phyloP scores from a whole-genome alignment of 2,113 vertebrate genomes.

The Raja brachyura region DNA sequence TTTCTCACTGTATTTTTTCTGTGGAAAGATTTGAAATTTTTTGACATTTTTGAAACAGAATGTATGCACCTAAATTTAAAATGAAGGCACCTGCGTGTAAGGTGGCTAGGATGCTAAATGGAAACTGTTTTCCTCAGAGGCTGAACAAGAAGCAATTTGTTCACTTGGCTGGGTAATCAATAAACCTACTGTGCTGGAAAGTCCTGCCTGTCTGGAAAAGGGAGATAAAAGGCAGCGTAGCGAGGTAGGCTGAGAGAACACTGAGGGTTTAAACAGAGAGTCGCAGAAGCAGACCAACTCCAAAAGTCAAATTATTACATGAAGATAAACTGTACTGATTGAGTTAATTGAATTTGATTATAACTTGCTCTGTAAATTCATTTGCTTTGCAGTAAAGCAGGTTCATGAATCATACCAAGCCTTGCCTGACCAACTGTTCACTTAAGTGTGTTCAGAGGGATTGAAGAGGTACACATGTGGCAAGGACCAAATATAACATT shows the following conservation, averaged over 20 bases:
- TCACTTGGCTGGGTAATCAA: slow-evolving; percentile 31
- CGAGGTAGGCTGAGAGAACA: not conserved
- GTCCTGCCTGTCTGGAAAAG: not conserved
- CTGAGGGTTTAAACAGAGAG: slow-evolving; percentile 2
- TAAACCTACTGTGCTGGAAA: slow-evolving; percentile 21
- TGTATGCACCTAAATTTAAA: not conserved
- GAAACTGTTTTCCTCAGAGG: slow-evolving; percentile 15
- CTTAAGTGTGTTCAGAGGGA: not conserved
- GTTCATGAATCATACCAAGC: not conserved
- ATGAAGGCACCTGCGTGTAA: not conserved
- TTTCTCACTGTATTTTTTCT: not conserved
- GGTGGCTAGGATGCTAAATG: not conserved
- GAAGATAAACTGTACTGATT: slow-evolving; percentile 19
- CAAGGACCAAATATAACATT: not conserved
- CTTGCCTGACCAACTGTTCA: not conserved
- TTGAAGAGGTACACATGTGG: not conserved
- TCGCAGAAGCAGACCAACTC: not conserved
- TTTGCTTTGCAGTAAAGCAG: not conserved
- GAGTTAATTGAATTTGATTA: slow-evolving; percentile 25
- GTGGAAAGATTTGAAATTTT: not conserved
- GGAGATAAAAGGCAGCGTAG: not conserved
- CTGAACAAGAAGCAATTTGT: slow-evolving; percentile 36
- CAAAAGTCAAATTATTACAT: not conserved
- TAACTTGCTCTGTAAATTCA: not conserved
- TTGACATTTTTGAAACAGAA: not conserved